Evolutionary conservation across 1,140 invertebrate species (phyloP), one percentile per base, ranked within the genome.

Genomic region (Euura lappo): DNA sequence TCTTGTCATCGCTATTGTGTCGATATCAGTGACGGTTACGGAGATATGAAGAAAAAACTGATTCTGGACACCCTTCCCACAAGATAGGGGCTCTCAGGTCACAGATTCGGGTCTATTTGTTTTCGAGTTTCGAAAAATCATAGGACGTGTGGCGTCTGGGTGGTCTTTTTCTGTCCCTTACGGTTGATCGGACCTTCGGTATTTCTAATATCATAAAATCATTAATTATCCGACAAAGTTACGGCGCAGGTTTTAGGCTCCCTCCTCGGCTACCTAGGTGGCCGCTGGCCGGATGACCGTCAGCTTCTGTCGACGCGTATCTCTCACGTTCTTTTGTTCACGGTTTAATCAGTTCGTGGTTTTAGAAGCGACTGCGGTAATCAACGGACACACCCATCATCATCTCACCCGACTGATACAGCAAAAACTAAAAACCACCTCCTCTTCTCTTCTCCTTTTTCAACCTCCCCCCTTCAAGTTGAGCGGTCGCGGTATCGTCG

Each of bases 201-300:
- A 81, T 84, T 86, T 84, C 82, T 80, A 84, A 84, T 84, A 85
- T 85, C 84, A 79, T 85, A 84, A 85, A 86, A 84, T 83, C 82
- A 85, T 86, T 86, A 86, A 86, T 85, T 86, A 86, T 78, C 51
- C 51, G 51, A 60, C 51, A 60, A 60, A 60, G 51, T 60, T 60
- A 60, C 51, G 51, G 13, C 51, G 51, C 51, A 28, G 28, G 28
- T 28, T n/a, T 60, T n/a, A 8, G 13, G 51, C 28, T 73, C 64
- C 43, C 13, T 74, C 71, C 46, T 74, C 72, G 71, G 81, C 84
- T 84, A 85, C 84, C 82, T 84, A 86, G 85, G 85, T 86, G 84
- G 84, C 81, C 85, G 78, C 74, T 74, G 72, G 71, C 45, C 65
- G 75, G 80, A 60, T 60, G 51, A 60, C 51, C 51, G 51, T 60